Evolutionary conservation across 1,140 invertebrate species (phyloP).

Genomic region (Prorops nasuta): DNA sequence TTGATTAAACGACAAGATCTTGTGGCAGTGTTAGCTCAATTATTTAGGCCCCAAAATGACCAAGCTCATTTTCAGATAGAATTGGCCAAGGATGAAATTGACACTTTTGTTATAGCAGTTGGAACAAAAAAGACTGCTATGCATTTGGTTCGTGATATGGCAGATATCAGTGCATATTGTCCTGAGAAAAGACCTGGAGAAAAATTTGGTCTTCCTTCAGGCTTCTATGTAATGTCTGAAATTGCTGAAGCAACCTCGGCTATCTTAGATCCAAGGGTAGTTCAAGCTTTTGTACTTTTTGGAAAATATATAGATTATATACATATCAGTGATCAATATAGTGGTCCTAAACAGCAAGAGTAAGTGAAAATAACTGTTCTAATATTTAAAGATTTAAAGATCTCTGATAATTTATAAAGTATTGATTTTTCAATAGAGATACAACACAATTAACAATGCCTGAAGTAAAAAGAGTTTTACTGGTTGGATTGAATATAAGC

Average conservation of each 20-base stretch:
- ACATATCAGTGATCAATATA: slow-evolving; percentile 96
- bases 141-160: slow-evolving; percentile 87
- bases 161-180: slow-evolving; percentile 90
- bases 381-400: no score
- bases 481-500: slow-evolving; percentile 83
- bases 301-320: slow-evolving; percentile 89
- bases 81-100: slow-evolving; percentile 88
- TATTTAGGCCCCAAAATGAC: slow-evolving; percentile 84
- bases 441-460: slow-evolving; percentile 62
- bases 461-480: slow-evolving; percentile 76
- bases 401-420: no score
- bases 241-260: slow-evolving; percentile 81
- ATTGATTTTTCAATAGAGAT: slow-evolving; percentile 53
- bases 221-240: slow-evolving; percentile 86
- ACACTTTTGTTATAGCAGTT: slow-evolving; percentile 89
- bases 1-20: slow-evolving; percentile 96
- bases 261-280: slow-evolving; percentile 81
- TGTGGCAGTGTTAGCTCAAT: slow-evolving; percentile 79
- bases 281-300: slow-evolving; percentile 82
- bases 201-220: slow-evolving; percentile 79
- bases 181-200: slow-evolving; percentile 86
- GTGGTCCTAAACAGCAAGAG: slow-evolving; percentile 85
- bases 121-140: slow-evolving; percentile 85
- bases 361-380: slow-evolving; percentile 62
- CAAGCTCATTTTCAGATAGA: slow-evolving; percentile 84